Evolutionary conservation across 2,888 invertebrate species (phyloP), one percentile per base, ranked within the genome.

Genomic region (Lochmaea capreae): DNA sequence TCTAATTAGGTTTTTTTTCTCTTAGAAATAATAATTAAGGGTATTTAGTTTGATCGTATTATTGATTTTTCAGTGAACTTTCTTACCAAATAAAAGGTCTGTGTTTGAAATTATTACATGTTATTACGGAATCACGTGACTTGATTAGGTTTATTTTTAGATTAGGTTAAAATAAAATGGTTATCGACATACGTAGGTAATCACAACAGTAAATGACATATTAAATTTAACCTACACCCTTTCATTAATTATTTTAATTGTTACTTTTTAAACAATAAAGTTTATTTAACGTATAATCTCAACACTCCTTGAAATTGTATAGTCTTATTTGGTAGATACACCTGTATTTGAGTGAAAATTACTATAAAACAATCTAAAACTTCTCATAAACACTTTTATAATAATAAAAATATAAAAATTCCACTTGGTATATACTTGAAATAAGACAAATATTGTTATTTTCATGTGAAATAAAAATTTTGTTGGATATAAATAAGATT

Each of bases 41-140:
- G 9, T 16, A 16, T 11, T 54, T 18, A 54, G 2, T 9, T 16
- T 18, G 54, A 16, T 10, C n/a, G 8, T 57, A 12, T 26, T 65
- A 6, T 46, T n/a, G 62, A 62, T 70, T 52, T 49, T 63, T 14
- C n/a, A 33, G 12, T 46, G 11, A 8, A 59, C 9, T 49, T 62
- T 67, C 3, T 71, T 69, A 52, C 58, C 49, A 18, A 65, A 43
- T 57, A 10, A 26, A 18, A 66, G 49, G 22, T 22, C 1, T 67
- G 59, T 66, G 61, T 61, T 74, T 65, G 22, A 73, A 72, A 39
- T 57, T 72, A 74, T 74, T 75, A 75, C 61, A 68, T 76, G 68
- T 75, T 76, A 74, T 72, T 74, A 74, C 66, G 71, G 71, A 43
- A 75, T 78, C 77, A 79, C 78, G 77, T 79, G 79, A 78, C 69